These are phyloP conservation scores for Gari tellinella DNA, from an alignment of 2,888 invertebrate species.

Conservation along the genomic window DNA sequence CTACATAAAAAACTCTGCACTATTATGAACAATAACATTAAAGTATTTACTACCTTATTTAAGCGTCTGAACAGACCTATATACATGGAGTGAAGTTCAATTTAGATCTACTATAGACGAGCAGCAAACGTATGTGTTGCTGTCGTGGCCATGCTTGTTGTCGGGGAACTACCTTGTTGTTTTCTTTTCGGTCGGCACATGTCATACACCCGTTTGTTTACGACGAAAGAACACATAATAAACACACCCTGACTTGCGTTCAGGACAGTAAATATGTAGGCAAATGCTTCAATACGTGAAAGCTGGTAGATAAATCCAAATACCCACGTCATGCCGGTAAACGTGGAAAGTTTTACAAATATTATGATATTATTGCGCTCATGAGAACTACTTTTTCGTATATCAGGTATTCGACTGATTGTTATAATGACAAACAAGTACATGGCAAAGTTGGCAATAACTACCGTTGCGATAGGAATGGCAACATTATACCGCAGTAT, in stretches of 20 bases:
- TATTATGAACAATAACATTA: too few species aligned
- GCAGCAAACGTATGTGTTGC: too few species aligned
- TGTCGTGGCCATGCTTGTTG: too few species aligned
- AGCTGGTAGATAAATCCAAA: constrained; percentile 50
- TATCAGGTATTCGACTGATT: constrained; percentile 23
- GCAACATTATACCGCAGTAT: constrained; percentile 42
- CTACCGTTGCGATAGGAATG: constrained; percentile 26
- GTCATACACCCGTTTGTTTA: constrained; percentile 32
- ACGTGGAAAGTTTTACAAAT: constrained; percentile 40
- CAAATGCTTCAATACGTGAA: constrained; percentile 17
- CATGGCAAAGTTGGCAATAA: constrained; percentile 44
- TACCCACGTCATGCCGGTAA: constrained; percentile 47
- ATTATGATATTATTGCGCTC: constrained; percentile 43
- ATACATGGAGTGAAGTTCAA: too few species aligned
- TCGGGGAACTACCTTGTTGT: too few species aligned
- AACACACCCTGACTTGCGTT: constrained; percentile 53
- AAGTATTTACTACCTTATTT: too few species aligned
- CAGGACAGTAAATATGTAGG: constrained; percentile 38
- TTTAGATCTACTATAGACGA: too few species aligned
- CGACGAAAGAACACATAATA: constrained; percentile 50
- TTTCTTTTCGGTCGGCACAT: constrained; percentile 6
- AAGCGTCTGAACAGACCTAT: too few species aligned
- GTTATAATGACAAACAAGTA: constrained; percentile 35
- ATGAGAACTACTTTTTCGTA: constrained; percentile 17
- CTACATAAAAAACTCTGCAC: too few species aligned